Percentiles rank a stretch among this genome's conserved stretches.
Evolutionary conservation across 2,113 vertebrate genomes (phyloP).

Genomic region (Cavia porcellus): DNA sequence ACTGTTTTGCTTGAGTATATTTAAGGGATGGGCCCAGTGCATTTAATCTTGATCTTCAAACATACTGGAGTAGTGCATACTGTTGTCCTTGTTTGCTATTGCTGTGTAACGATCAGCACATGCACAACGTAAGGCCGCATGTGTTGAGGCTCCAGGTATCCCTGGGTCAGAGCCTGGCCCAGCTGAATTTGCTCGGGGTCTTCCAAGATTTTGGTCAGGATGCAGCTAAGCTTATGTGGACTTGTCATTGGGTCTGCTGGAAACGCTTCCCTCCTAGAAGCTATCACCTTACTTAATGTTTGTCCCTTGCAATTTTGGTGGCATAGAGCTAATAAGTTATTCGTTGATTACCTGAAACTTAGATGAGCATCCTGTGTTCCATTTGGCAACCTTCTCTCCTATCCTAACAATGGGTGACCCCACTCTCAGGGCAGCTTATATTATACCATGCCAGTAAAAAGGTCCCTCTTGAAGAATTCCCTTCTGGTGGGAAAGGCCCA

Average conservation of each 20-base stretch:
- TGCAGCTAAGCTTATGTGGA: not conserved
- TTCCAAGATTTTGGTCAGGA: fast-evolving
- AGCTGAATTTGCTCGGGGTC: not conserved
- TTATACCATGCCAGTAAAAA: not conserved
- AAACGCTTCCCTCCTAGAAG: not conserved
- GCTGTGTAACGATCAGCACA: fast-evolving
- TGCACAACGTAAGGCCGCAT: fast-evolving
- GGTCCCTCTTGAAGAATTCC: too few species aligned
- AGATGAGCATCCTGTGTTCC: too few species aligned
- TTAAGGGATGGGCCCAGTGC: fast-evolving
- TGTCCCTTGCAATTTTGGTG: not conserved
- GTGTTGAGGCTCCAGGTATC: fast-evolving
- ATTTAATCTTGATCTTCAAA: not conserved
- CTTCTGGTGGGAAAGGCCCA: too few species aligned
- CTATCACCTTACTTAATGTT: too few species aligned
- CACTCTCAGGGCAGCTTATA: not conserved
- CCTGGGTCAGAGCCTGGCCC: not conserved
- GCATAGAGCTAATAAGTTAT: too few species aligned
- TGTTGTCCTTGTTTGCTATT: fast-evolving
- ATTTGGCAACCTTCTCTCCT: not conserved
- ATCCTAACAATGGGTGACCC: fast-evolving
- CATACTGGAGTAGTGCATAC: fast-evolving
- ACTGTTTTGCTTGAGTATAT: not conserved
- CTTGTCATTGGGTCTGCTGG: not conserved
- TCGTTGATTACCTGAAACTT: not conserved